Conservation (phyloP, 1,140 invertebrate genomes). For the Armadillidium nasatum region DNA sequence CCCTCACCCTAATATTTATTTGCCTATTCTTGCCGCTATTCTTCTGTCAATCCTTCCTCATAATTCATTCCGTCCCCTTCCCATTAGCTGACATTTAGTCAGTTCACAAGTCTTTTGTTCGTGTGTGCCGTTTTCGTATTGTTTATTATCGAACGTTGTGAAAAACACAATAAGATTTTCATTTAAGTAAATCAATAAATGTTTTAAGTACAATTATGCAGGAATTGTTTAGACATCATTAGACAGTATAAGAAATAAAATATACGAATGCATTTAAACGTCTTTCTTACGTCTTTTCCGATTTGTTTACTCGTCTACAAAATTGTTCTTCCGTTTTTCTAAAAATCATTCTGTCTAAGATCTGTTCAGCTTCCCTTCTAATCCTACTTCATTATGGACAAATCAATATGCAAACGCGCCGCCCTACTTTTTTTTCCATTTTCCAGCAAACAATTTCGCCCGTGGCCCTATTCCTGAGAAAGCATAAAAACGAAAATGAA, state of each 20-base stretch:
- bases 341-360: neutral
- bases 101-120: neutral
- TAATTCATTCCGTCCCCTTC: slow-evolving; percentile 2
- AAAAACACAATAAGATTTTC: too few relatives aligned
- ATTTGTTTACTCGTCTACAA: neutral
- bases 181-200: too few relatives aligned
- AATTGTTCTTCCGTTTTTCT: neutral
- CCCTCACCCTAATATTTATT: slow-evolving; percentile 7
- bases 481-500: neutral
- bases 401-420: neutral
- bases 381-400: slow-evolving; percentile 3
- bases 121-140: neutral
- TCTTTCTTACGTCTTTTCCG: neutral
- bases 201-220: neutral
- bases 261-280: neutral
- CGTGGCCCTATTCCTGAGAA: neutral
- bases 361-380: slow-evolving; percentile 3
- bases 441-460: neutral
- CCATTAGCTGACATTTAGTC: slow-evolving; percentile 12
- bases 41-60: slow-evolving; percentile 2
- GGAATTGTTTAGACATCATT: neutral
- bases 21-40: neutral
- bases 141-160: neutral
- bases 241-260: too few relatives aligned
- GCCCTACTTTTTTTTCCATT: neutral